Percentiles rank a stretch among this genome's conserved stretches.
Evolutionary conservation across 2,888 invertebrate species (phyloP).

Genomic region (Amaurobius ferox): DNA sequence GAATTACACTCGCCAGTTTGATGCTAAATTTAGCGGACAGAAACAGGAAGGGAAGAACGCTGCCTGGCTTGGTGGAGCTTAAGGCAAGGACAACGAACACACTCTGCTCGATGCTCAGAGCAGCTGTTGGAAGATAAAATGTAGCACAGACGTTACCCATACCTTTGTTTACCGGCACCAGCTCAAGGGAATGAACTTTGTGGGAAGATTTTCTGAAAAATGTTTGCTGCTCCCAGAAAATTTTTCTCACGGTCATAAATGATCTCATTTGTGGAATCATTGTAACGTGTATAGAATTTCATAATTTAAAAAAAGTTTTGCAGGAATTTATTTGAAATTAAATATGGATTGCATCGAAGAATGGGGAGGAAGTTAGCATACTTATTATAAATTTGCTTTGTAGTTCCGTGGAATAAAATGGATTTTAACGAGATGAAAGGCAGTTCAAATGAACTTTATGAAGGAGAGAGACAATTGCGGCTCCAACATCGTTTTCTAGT

Average conservation of each 20-base stretch:
- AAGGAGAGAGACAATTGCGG: constrained; percentile 33
- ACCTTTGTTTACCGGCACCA: constrained; percentile 46
- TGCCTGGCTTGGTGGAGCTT: constrained; percentile 9
- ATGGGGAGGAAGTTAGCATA: background rate
- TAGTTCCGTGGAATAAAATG: background rate
- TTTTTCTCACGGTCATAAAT: background rate
- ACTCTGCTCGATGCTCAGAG: constrained; percentile 8
- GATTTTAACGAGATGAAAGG: background rate
- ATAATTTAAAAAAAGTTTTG: too few species aligned
- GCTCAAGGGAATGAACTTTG: constrained; percentile 55
- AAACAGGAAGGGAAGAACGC: constrained; percentile 28
- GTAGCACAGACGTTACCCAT: constrained; percentile 26
- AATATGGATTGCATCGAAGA: background rate
- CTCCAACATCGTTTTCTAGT: constrained; percentile 88
- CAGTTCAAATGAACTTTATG: too few species aligned
- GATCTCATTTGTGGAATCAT: too few species aligned
- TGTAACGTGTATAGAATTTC: too few species aligned
- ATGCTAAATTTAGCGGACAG: constrained; percentile 45
- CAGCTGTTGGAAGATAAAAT: constrained; percentile 28
- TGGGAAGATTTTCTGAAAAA: constrained; percentile 12
- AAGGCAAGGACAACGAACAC: constrained; percentile 36
- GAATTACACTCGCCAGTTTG: constrained; percentile 11
- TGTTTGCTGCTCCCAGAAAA: background rate
- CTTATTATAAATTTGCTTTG: background rate
- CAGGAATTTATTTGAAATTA: background rate